These are phyloP conservation scores for Eospalax fontanierii DNA, from an alignment of 2,797 vertebrate species.

Conservation along the genomic window DNA sequence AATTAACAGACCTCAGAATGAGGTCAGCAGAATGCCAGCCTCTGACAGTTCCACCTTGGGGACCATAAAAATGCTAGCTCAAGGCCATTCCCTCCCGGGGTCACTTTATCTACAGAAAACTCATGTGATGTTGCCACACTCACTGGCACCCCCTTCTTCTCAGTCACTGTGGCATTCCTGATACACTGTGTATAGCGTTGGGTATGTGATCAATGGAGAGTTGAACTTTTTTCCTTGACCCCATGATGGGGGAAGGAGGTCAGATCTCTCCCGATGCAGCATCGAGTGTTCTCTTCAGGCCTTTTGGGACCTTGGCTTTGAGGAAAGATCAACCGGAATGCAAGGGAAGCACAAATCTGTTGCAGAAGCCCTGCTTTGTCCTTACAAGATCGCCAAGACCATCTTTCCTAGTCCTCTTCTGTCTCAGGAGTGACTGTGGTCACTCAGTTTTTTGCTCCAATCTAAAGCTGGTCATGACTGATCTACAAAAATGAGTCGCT, in stretches of 20 bases:
- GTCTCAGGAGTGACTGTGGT: background rate
- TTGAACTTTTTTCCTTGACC: background rate
- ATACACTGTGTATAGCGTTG: background rate
- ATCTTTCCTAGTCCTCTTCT: background rate
- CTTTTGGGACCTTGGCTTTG: background rate
- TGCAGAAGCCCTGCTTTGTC: background rate
- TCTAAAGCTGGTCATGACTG: fast-evolving
- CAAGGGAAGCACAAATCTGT: background rate
- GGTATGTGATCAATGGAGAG: background rate
- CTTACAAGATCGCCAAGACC: fast-evolving
- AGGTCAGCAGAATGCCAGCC: too few relatives aligned
- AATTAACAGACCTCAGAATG: too few relatives aligned
- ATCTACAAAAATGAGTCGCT: background rate
- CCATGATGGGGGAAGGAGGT: too few relatives aligned
- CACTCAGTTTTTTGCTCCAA: background rate
- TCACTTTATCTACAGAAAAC: background rate
- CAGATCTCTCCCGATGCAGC: background rate
- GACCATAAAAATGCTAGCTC: too few relatives aligned
- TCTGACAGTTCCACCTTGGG: background rate
- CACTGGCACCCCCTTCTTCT: background rate
- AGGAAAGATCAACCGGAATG: background rate
- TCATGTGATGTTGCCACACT: too few relatives aligned
- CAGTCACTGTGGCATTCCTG: background rate
- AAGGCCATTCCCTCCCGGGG: background rate
- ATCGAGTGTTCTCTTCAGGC: background rate